Percentiles rank a stretch among this genome's conserved stretches.
These are phyloP conservation scores for Geophilus truncorum DNA, from an alignment of 2,888 invertebrate species.

Conservation along the genomic window DNA sequence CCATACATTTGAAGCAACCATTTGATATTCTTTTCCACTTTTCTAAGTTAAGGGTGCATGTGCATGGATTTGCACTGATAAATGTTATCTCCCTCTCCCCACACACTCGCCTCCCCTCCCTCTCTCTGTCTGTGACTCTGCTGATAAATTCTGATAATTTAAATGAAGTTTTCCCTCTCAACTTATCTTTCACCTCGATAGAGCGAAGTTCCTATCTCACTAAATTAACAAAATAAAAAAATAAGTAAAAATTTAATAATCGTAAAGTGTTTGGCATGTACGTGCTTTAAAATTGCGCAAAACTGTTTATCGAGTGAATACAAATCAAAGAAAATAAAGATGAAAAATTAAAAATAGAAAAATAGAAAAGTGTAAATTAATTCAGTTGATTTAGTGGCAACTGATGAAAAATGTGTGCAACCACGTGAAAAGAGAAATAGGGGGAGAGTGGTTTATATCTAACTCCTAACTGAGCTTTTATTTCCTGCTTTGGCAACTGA, in stretches of 20 bases:
- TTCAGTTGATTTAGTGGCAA: neutral
- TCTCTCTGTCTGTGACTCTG: neutral
- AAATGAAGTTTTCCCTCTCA: slow-evolving; percentile 29
- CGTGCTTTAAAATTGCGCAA: neutral
- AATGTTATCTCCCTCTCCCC: neutral
- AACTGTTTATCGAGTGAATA: no score
- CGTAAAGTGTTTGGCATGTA: neutral
- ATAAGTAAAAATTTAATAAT: neutral
- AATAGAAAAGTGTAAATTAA: neutral
- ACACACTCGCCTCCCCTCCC: neutral
- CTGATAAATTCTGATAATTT: slow-evolving; percentile 30
- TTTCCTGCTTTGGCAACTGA: neutral
- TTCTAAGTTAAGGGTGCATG: neutral
- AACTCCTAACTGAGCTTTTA: neutral
- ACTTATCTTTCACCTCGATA: neutral
- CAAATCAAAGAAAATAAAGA: no score
- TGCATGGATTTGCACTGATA: neutral
- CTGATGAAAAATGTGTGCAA: neutral
- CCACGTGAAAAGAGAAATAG: neutral
- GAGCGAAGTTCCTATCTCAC: neutral
- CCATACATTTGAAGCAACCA: neutral
- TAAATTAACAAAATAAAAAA: neutral
- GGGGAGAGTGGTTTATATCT: neutral
- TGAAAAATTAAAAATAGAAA: no score
- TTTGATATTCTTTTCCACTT: neutral